Conservation (phyloP, 2,113 vertebrate genomes). For the Numenius arquata region DNA sequence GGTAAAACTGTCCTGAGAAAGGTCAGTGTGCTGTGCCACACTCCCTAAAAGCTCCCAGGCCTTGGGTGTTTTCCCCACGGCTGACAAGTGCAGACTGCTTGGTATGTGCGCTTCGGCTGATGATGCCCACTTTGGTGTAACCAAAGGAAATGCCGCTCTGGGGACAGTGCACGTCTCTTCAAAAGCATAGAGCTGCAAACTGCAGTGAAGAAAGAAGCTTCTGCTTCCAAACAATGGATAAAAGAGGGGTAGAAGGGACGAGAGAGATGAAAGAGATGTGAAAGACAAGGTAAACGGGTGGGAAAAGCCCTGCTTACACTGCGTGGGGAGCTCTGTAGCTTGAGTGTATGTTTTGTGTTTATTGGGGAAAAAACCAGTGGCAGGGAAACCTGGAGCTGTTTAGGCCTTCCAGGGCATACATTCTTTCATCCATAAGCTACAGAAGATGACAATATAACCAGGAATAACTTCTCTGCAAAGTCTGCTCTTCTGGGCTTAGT, state of each 20-base stretch:
- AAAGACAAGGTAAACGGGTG: background rate
- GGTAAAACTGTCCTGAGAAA: background rate
- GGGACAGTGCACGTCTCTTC: background rate
- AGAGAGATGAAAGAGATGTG: background rate
- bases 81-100: background rate
- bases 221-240: background rate
- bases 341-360: background rate
- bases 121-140: background rate
- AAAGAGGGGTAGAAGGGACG: background rate
- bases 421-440: background rate
- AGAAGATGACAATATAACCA: background rate
- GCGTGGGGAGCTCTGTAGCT: background rate
- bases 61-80: background rate
- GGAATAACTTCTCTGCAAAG: background rate
- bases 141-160: background rate
- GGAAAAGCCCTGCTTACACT: background rate
- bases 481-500: background rate
- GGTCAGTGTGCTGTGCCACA: background rate
- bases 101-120: background rate
- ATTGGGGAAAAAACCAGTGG: background rate
- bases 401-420: background rate
- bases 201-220: background rate
- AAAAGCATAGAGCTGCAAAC: background rate
- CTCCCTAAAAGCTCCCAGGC: background rate
- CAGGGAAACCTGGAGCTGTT: background rate